Base-by-base conservation (phyloP, 2,797 vertebrate species). In the Rhabdomys pumilio region DNA sequence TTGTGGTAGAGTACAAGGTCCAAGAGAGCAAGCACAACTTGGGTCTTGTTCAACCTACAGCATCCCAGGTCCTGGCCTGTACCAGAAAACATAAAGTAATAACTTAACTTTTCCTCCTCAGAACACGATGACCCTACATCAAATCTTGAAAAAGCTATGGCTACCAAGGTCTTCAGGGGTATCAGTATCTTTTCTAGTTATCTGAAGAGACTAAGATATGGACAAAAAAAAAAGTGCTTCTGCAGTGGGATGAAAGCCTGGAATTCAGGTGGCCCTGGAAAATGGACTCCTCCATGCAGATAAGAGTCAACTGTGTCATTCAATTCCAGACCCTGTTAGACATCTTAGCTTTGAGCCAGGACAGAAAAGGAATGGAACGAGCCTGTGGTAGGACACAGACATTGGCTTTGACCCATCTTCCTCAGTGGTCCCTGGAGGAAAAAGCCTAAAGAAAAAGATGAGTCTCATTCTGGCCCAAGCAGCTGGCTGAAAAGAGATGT, bases 401-500 rank as follows among this genome's bases (percentile, higher is more conserved):
- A 41, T 3, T 63, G 80, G 50, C 72, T 80, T 84, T 86, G 59
- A 79, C 38, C 59, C 72, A 76, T 57, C 85, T 73, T 92, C 50
- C 65, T 53, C 88, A 57, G 0, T 0, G 47, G 57, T 38, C 53
- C 59, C 65, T 41, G 9, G 67, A 77, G 14, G 41, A 82, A 77
- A 85, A 63, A 63, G 41, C 34, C 50, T 34, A 89, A 77, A 69
- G 19, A 6, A 57, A 59, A 65, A 89, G 53, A 20, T 29, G 53
- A 38, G 55, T 47, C 31, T n/a, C n/a, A 76, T 22, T 72, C 83
- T 2, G 29, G 41, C 72, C 84, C 31, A 65, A 93, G 89, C 72
- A 88, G 83, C 79, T 90, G 44, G 55, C 67, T 93, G 41, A 17
- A 89, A 84, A 55, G 69, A 44, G 34, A 79, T 14, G 72, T 82